Base-by-base conservation (phyloP, 2,797 vertebrate species). In the Loriculus beryllinus region DNA sequence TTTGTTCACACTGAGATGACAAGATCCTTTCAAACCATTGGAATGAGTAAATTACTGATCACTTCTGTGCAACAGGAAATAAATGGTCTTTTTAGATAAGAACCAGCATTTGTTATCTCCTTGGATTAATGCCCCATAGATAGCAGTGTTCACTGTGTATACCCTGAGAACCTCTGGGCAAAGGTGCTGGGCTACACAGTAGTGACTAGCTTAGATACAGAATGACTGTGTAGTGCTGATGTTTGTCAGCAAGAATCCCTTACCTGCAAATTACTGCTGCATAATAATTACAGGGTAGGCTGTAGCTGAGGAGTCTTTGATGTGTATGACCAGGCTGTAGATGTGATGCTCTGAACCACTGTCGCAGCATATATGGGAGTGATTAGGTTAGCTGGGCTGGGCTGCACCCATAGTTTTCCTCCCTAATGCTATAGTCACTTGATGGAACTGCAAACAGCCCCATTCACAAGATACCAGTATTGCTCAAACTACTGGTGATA, bases 321-420 rank as follows among this genome's bases (percentile, higher is more conserved):
- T 2, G 10, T 26, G 35, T 22, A 1, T 16, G n/a, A 7, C 8
- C 25, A 9, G 37, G 43, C 28, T 10, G 10, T 74, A 74, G 65
- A 42, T 33, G 77, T 22, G 59, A 25, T 22, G 3, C 59, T 60
- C 57, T 23, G 57, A 68, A 8, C 14, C 17, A 1, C 2, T 42
- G 0, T 29, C 3, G 0, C 2, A 9, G 40, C 1, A 3, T 12
- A 8, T 54, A 21, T 23, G 9, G 42, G n/a, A 59, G 43, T 7
- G 5, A 12, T 48, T 26, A 31, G 39, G 12, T 48, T 23, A 31
- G 42, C 68, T 76, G 54, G 0, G 2, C 35, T n/a, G 17, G 31
- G 15, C 56, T 63, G 63, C 52, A 19, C 13, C 60, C 3, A 0
- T 29, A 67, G 4, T 51, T 68, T 78, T 59, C 65, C 15, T 76